phyloP scores from a whole-genome alignment of 2,113 vertebrate genomes.

The Oenanthe melanoleuca region DNA sequence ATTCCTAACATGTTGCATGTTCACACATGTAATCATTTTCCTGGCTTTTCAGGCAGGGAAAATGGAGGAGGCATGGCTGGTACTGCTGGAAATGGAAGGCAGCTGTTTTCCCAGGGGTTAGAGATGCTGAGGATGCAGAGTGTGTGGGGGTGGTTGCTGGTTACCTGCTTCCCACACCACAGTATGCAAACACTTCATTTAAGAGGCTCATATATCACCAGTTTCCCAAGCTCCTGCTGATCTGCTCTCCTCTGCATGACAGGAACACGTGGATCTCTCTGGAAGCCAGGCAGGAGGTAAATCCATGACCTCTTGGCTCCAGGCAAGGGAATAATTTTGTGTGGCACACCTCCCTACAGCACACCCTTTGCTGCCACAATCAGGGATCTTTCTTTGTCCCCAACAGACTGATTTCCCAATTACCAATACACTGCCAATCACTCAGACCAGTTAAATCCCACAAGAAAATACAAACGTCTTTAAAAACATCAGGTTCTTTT shows the following conservation, averaged over 20 bases:
- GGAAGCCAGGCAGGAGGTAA: neutral
- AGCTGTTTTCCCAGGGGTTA: neutral
- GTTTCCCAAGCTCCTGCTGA: neutral
- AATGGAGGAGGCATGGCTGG: neutral
- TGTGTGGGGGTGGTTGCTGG: neutral
- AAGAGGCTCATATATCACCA: neutral
- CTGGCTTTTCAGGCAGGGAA: neutral
- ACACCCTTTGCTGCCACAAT: neutral
- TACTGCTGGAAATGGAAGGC: neutral
- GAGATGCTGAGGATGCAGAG: neutral
- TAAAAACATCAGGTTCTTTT: neutral
- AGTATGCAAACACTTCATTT: neutral
- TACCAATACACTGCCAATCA: constrained; percentile 1
- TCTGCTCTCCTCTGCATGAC: neutral
- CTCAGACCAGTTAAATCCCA: constrained; percentile 17
- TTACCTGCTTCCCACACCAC: neutral
- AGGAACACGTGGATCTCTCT: neutral
- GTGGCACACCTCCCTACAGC: neutral
- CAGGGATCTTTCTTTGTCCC: neutral
- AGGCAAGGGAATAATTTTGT: neutral
- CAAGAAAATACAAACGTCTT: neutral
- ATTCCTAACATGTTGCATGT: accelerated
- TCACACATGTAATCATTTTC: neutral
- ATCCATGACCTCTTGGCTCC: neutral
- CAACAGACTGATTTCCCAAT: neutral